A percentile compares a stretch with the other conserved stretches of the same genome.
These are phyloP conservation scores for Xerus rutilus DNA, from an alignment of 2,797 vertebrate genomes.

Conservation along the genomic window DNA sequence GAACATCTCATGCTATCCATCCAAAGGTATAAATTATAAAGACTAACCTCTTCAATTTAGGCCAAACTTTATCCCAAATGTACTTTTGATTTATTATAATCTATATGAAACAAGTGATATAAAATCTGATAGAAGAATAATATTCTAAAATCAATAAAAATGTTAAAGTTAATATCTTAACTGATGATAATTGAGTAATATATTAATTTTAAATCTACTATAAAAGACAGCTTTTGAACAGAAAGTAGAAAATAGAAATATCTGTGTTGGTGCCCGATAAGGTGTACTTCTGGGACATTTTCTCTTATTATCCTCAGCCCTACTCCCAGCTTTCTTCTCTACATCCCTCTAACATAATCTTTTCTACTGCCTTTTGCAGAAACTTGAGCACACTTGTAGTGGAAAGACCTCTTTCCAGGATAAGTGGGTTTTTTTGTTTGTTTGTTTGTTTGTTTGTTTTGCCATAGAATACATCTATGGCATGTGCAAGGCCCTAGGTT, in stretches of 20 bases:
- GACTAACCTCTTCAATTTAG: conserved; percentile 26
- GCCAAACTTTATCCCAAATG: conserved; percentile 40
- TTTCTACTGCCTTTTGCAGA: conserved; percentile 54
- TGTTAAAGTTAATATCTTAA: conserved; percentile 43
- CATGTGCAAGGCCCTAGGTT: too few relatives aligned
- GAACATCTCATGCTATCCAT: conserved; percentile 24
- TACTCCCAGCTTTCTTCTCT: conserved; percentile 15
- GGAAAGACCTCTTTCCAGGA: neutral
- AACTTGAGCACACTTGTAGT: conserved; percentile 39
- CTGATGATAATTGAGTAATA: conserved; percentile 52
- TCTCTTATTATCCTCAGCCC: neutral
- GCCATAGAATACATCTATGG: neutral
- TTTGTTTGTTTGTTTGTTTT: neutral
- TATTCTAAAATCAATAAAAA: conserved; percentile 61
- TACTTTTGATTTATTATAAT: conserved; percentile 31
- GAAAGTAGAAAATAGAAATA: conserved; percentile 12
- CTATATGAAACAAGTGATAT: conserved; percentile 35
- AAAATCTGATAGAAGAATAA: conserved; percentile 55
- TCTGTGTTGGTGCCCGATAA: neutral
- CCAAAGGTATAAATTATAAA: conserved; percentile 21
- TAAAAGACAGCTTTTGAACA: conserved; percentile 46
- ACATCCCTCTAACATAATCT: neutral
- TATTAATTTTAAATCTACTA: conserved; percentile 60
- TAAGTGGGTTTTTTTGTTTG: neutral
- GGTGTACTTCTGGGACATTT: neutral